These are phyloP conservation scores for Araneus ventricosus DNA, from an alignment of 1,140 invertebrate species.

Conservation along the genomic window DNA sequence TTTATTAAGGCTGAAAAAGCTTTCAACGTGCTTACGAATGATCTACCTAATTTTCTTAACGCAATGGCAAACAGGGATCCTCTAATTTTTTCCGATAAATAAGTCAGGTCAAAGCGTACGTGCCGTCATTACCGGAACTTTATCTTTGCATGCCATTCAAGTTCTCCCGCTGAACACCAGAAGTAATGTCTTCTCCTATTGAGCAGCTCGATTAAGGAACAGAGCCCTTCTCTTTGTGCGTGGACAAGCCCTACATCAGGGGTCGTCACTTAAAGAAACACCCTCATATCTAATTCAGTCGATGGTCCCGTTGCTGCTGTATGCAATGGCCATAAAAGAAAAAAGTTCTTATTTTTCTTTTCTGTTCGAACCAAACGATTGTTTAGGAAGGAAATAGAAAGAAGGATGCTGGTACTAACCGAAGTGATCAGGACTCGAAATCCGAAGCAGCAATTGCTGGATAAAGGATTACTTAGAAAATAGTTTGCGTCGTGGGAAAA, in stretches of 20 bases:
- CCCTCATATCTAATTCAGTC: slow-evolving; percentile 53
- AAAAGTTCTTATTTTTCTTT: neutral
- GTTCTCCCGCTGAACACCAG: neutral
- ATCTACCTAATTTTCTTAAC: neutral
- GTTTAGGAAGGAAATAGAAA: slow-evolving; percentile 28
- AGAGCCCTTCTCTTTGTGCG: neutral
- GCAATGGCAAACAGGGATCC: neutral
- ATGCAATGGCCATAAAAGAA: slow-evolving; percentile 3
- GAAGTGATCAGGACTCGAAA: slow-evolving; percentile 40
- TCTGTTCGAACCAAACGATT: neutral
- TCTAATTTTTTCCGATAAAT: neutral
- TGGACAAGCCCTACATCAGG: neutral
- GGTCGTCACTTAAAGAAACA: slow-evolving; percentile 39
- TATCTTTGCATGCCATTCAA: slow-evolving; percentile 34
- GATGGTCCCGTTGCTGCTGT: slow-evolving; percentile 9
- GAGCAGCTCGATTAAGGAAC: slow-evolving; percentile 4
- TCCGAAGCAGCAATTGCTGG: slow-evolving; percentile 49
- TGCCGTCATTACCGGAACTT: neutral
- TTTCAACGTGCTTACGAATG: neutral
- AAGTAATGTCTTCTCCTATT: slow-evolving; percentile 14
- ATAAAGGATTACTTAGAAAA: slow-evolving; percentile 54
- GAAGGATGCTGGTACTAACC: slow-evolving; percentile 29
- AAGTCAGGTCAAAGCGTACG: neutral
- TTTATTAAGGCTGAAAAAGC: neutral
- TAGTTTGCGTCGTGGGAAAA: slow-evolving; percentile 29